Conservation (phyloP, 2,797 vertebrate genomes). For the Anguilla marmorata region DNA sequence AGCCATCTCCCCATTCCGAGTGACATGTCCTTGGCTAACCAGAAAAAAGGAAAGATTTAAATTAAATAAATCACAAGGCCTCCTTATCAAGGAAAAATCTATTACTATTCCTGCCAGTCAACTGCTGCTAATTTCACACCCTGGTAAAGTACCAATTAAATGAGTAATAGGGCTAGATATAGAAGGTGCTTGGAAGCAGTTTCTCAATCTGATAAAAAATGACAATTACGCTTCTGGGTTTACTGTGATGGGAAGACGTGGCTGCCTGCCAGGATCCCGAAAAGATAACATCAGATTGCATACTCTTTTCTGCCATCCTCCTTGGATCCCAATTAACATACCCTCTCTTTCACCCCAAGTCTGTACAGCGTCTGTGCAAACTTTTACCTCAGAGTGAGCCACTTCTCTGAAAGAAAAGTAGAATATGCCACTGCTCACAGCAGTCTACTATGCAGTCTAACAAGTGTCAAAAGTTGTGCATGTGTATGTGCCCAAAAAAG, state of each 20-base stretch:
- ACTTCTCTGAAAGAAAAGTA: neutral
- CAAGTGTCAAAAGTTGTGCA: neutral
- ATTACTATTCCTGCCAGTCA: slow-evolving; percentile 23
- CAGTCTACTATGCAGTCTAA: neutral
- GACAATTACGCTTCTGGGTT: slow-evolving; percentile 44
- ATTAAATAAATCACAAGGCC: slow-evolving; percentile 2
- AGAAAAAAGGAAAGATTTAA: neutral
- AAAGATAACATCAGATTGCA: slow-evolving; percentile 35
- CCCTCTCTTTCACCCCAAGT: slow-evolving; percentile 24
- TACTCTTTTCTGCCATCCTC: slow-evolving; percentile 30
- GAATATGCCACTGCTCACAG: neutral
- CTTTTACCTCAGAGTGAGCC: neutral
- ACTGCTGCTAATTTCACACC: slow-evolving; percentile 41
- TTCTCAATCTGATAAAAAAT: slow-evolving; percentile 47
- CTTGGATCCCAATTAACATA: slow-evolving; percentile 38
- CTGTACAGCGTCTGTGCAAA: neutral
- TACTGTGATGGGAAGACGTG: slow-evolving; percentile 43
- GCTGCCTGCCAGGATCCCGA: slow-evolving; percentile 40
- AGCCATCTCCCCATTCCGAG: neutral
- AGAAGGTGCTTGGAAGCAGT: slow-evolving; percentile 36
- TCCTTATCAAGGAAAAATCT: slow-evolving; percentile 28
- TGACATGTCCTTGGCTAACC: neutral
- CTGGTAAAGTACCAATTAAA: slow-evolving; percentile 44
- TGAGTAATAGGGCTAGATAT: slow-evolving; percentile 40
- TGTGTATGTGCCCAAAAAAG: neutral